A percentile compares a stretch with the other conserved stretches of the same genome.
Conservation (phyloP, 2,797 vertebrate genomes). For the Sandelia bainsii region DNA sequence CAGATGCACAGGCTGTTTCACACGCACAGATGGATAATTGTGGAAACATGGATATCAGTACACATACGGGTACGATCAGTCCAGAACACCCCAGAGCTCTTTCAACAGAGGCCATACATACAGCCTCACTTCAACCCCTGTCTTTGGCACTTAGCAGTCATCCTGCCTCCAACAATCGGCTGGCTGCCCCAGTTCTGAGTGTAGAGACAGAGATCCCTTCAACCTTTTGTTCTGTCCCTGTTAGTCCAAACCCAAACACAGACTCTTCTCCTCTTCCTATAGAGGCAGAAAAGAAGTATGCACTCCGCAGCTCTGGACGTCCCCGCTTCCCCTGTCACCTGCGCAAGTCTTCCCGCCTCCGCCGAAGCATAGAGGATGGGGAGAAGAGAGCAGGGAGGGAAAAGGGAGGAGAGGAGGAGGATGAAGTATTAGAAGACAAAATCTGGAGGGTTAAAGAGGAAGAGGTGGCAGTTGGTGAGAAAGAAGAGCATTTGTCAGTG, state of each 20-base stretch:
- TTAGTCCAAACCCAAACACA: conserved; percentile 80
- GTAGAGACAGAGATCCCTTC: conserved; percentile 64
- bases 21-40: conserved; percentile 79
- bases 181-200: conserved; percentile 60
- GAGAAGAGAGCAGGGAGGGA: conserved; percentile 74
- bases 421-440: conserved; percentile 73
- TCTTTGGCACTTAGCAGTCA: conserved; percentile 72
- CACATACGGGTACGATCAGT: conserved; percentile 46
- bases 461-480: conserved; percentile 51
- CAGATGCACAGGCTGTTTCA: conserved; percentile 63
- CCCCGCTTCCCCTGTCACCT: conserved; percentile 95
- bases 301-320: conserved; percentile 94
- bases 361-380: conserved; percentile 80
- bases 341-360: conserved; percentile 89
- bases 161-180: conserved; percentile 69
- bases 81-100: conserved; percentile 63
- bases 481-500: conserved; percentile 60
- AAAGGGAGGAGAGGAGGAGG: conserved; percentile 70
- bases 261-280: conserved; percentile 75
- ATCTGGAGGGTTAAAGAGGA: conserved; percentile 77
- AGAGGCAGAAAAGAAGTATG: conserved; percentile 94
- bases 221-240: conserved; percentile 69
- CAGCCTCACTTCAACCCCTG: conserved; percentile 70
- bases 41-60: conserved; percentile 67
- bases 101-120: conserved; percentile 74